phyloP scores from a whole-genome alignment of 2,888 invertebrate genomes.

The Temnothorax unifasciatus region DNA sequence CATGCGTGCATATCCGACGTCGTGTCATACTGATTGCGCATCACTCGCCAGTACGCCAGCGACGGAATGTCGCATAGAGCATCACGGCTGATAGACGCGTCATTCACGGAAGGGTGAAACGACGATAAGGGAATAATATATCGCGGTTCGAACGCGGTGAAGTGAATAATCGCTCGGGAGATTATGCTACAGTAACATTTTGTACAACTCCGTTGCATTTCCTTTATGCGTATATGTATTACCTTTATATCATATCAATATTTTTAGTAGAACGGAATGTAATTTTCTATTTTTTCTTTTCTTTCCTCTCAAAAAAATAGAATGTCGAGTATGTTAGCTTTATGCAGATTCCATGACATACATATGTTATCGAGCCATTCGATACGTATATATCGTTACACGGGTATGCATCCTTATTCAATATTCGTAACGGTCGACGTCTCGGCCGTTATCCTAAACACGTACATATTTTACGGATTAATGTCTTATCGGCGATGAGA shows the following conservation, averaged over 20 bases:
- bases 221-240: not conserved
- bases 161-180: constrained; percentile 46
- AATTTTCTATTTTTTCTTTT: not conserved
- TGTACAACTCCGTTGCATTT: not conserved
- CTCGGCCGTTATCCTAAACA: constrained; percentile 26
- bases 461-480: constrained; percentile 52
- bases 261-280: not conserved
- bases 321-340: not conserved
- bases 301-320: not conserved
- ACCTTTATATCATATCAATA: not conserved
- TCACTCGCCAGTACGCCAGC: constrained; percentile 44
- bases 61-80: constrained; percentile 20
- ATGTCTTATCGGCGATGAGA: constrained; percentile 52
- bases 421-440: constrained; percentile 21
- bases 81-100: constrained; percentile 33
- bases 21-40: constrained; percentile 46
- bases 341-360: not conserved
- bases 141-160: constrained; percentile 29
- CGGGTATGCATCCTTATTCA: not conserved
- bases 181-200: constrained; percentile 11
- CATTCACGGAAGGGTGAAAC: constrained; percentile 39
- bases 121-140: constrained; percentile 40
- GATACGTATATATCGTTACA: not conserved
- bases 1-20: constrained; percentile 39
- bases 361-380: not conserved